Evolutionary conservation across 2,113 vertebrate genomes (phyloP).

Genomic region (Dicrurus megarhynchus): DNA sequence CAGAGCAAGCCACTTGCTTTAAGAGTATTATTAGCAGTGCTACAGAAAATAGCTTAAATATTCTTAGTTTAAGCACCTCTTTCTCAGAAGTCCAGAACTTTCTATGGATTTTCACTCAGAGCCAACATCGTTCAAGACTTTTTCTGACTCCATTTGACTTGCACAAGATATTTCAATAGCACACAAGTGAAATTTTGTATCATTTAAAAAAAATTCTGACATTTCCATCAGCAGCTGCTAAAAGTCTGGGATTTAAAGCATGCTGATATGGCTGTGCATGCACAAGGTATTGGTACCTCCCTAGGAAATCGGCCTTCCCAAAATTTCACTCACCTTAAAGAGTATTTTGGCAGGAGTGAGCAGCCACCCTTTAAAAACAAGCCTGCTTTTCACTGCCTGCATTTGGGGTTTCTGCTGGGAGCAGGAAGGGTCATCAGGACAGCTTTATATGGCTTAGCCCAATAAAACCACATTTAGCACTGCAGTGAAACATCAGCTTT

Average conservation of each 20-base stretch:
- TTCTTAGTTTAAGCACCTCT: background rate
- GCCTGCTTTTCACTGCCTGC: background rate
- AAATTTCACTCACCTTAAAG: background rate
- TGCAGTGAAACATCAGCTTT: background rate
- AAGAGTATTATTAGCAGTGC: background rate
- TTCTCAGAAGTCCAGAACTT: background rate
- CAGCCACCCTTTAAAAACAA: background rate
- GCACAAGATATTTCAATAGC: background rate
- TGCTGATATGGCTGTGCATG: accelerated
- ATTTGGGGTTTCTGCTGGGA: background rate
- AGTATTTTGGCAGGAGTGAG: background rate
- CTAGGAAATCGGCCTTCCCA: accelerated
- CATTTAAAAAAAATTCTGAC: accelerated
- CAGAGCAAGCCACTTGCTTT: background rate
- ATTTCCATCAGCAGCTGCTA: background rate
- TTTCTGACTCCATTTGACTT: background rate
- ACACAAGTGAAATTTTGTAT: background rate
- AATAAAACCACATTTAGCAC: background rate
- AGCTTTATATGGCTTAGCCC: background rate
- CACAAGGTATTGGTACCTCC: background rate
- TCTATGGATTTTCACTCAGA: background rate
- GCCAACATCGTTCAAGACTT: background rate
- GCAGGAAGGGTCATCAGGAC: background rate
- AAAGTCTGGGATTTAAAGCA: background rate
- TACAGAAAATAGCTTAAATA: background rate